Percentiles rank a stretch among this genome's conserved stretches.
Evolutionary conservation across 2,797 vertebrate species (phyloP).

Genomic region (Natrix natrix): DNA sequence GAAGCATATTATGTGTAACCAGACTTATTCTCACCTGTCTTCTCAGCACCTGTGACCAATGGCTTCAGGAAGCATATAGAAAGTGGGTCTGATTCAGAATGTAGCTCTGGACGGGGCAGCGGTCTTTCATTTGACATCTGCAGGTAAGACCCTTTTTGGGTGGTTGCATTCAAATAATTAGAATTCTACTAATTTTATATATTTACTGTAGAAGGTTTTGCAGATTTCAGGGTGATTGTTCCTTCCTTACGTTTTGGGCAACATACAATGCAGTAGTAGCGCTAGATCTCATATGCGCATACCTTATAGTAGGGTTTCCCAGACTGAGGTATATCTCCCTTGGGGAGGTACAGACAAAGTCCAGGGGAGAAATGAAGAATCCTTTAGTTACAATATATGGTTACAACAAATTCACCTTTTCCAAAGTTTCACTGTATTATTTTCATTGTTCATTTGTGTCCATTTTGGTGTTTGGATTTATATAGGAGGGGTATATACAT

Average conservation of each 20-base stretch:
- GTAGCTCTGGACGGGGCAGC: constrained; percentile 69
- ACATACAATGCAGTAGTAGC: neutral
- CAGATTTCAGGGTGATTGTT: neutral
- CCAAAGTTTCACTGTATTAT: neutral
- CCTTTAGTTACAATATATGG: neutral
- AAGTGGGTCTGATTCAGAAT: constrained; percentile 81
- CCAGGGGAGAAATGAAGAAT: neutral
- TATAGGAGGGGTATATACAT: neutral
- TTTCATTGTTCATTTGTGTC: neutral
- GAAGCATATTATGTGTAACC: neutral
- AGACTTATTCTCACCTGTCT: constrained; percentile 44
- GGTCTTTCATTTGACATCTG: constrained; percentile 77
- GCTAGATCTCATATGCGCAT: neutral
- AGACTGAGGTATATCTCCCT: neutral
- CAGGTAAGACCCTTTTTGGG: constrained; percentile 72
- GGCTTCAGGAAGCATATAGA: constrained; percentile 84
- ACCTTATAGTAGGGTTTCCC: neutral
- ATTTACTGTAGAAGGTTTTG: neutral
- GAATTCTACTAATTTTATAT: neutral
- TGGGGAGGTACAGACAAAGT: neutral
- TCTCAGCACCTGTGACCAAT: constrained; percentile 82
- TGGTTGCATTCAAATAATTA: neutral
- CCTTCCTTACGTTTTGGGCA: neutral
- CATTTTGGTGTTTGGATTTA: neutral
- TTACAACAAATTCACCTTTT: neutral